Base-by-base conservation (phyloP, 2,888 invertebrate species). In the Choreutis nemorana region DNA sequence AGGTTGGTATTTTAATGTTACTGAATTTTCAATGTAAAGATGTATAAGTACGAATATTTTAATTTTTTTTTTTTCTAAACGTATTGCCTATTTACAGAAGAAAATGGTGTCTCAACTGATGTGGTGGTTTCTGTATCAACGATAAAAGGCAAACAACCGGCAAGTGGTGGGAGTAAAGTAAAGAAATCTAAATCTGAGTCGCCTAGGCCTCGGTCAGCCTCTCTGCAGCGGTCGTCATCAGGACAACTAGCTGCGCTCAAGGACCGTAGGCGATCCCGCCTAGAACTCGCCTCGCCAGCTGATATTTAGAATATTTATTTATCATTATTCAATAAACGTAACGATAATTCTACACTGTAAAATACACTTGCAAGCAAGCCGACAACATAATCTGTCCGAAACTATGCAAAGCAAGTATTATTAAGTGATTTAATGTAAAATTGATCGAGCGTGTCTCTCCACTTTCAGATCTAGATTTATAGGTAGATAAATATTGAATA, bases 91-190 rank as follows among this genome's bases (percentile, higher is more conserved):
- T 29, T 33, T 36, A 21, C 39, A 77, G 77, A 77, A 48, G 64
- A 64, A 45, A 67, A 73, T 26, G 77, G 77, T 28, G 55, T 71
- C 15, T 55, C 65, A 10, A 67, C 60, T 2, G 71, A 71, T 33
- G 63, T 70, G 27, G 75, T 77, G 31, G 51, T 77, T 30, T 75
- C 75, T 7, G 75, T 75, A 21, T 77, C 75, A 18, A 63, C 73
- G 12, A 37, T 75, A 33, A 80, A 80, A 45, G 77, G 77, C 39
- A 80, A 80, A 50, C 73, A 79, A 40, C 75, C 77, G n/a, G 77
- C 75, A 4, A 61, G 58, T 4, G 78, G 78, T 10, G 75, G 68
- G 29, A 77, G 67, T 44, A 77, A 75, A 41, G 75, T 64, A 27
- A 79, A 79, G 51, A 79, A 78, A 42, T 68, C 73, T 20, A 75